Base-by-base conservation (phyloP, 2,888 invertebrate species). In the Lampropteryx suffumata region DNA sequence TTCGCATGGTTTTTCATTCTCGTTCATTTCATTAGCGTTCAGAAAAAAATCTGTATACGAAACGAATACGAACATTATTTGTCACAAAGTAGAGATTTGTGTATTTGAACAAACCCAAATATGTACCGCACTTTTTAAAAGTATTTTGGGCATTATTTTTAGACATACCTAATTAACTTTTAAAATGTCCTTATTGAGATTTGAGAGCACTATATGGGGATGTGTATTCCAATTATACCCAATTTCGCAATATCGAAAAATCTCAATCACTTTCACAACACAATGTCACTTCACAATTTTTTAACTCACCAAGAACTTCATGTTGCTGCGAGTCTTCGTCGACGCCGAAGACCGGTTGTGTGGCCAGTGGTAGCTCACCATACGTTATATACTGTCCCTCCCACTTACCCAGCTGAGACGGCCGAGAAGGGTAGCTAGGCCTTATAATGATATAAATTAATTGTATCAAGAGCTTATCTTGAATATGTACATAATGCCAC, bases 271-370 rank as follows among this genome's bases (percentile, higher is more conserved):
- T 56, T 48, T 56, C 55, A 42, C 50, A 14, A 46, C 61, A 62
- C 61, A 52, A 35, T 42, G 17, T 51, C 59, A 59, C 59, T 56
- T 34, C 61, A 59, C 60, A 41, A 42, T 67, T 64, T 59, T n/a
- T 62, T 62, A 36, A 88, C 90, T 90, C 82, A 90, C 90, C 90
- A 83, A 81, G 70, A 79, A 76, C 88, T 90, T 90, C 90, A 90
- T 89, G 86, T 84, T 86, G 89, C 82, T 80, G 68, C 66, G 74
- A 65, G 84, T 87, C 87, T 84, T 79, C 88, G 85, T 75, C 67
- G 69, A 67, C 69, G 86, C 79, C 87, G 90, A 88, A 89, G 88
- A 88, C 88, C 85, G 85, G 87, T 84, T 87, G 86, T 86, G 83
- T 83, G 76, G 66, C 64, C 66, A 61, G 62, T 57, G 57, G 58